Percentiles rank a stretch among this genome's conserved stretches.
phyloP scores from a whole-genome alignment of 2,113 vertebrate species.

The Cochlearius cochlearius region DNA sequence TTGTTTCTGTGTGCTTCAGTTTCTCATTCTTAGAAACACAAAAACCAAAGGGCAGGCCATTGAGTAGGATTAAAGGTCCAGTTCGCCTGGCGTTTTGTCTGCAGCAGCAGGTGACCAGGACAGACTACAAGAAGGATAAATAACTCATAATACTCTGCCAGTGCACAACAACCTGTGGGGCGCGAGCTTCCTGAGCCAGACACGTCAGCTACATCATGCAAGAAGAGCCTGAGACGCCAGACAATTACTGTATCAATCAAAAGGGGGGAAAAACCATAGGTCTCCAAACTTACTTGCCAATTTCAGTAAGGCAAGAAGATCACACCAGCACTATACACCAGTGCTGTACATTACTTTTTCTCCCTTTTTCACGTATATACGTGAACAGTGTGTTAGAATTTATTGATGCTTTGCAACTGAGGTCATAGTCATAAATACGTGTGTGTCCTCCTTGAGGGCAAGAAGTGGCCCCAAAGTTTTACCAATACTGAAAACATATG shows the following conservation, averaged over 20 bases:
- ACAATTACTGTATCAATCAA: neutral
- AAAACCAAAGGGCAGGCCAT: neutral
- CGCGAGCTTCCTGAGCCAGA: neutral
- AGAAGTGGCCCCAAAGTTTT: neutral
- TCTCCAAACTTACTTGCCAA: neutral
- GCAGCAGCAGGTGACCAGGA: neutral
- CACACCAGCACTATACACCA: neutral
- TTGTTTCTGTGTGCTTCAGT: neutral
- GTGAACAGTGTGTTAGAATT: neutral
- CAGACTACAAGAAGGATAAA: neutral
- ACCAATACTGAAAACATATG: neutral
- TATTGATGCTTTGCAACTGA: neutral
- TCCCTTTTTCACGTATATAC: neutral
- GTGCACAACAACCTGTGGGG: neutral
- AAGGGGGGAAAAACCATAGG: rapidly evolving
- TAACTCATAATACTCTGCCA: neutral
- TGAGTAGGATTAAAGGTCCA: neutral
- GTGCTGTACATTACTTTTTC: neutral
- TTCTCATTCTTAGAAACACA: neutral
- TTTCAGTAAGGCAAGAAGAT: neutral
- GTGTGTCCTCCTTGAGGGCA: neutral
- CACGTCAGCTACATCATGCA: neutral
- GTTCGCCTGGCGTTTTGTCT: neutral
- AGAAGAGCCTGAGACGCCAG: neutral
- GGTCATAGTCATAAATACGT: neutral